phyloP scores from a whole-genome alignment of 2,113 vertebrate genomes.

The Elephas maximus region DNA sequence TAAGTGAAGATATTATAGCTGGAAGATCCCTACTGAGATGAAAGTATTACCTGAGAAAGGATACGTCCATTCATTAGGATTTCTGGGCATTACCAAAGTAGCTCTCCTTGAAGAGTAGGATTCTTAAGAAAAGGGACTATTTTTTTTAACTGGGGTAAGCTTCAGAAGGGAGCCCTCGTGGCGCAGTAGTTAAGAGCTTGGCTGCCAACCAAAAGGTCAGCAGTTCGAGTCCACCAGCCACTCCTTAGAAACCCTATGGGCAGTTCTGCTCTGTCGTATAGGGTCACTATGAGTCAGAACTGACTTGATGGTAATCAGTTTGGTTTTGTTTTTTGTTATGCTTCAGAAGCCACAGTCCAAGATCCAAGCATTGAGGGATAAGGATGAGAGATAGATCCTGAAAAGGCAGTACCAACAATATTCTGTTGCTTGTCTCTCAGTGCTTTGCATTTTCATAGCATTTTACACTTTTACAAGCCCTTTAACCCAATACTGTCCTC shows the following conservation, averaged over 20 bases:
- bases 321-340: too few species aligned
- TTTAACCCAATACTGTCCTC: conserved; percentile 11
- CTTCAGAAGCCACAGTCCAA: conserved; percentile 29
- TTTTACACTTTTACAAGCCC: background rate
- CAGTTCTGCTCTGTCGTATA: too few species aligned
- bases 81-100: background rate
- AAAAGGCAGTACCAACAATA: background rate
- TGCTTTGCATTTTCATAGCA: background rate
- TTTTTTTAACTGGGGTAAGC: background rate
- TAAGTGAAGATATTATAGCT: background rate
- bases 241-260: too few species aligned
- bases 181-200: too few species aligned
- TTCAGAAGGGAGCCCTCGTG: background rate
- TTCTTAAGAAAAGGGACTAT: background rate
- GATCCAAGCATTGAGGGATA: background rate
- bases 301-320: too few species aligned
- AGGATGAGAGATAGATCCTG: background rate
- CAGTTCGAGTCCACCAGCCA: too few species aligned
- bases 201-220: too few species aligned
- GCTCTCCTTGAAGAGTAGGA: conserved; percentile 14
- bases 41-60: background rate
- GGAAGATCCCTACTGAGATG: background rate
- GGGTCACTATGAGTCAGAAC: too few species aligned
- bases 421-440: background rate
- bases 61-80: background rate